Evolutionary conservation across 2,888 invertebrate species (phyloP).

Genomic region (Lithophane semibrunnea): DNA sequence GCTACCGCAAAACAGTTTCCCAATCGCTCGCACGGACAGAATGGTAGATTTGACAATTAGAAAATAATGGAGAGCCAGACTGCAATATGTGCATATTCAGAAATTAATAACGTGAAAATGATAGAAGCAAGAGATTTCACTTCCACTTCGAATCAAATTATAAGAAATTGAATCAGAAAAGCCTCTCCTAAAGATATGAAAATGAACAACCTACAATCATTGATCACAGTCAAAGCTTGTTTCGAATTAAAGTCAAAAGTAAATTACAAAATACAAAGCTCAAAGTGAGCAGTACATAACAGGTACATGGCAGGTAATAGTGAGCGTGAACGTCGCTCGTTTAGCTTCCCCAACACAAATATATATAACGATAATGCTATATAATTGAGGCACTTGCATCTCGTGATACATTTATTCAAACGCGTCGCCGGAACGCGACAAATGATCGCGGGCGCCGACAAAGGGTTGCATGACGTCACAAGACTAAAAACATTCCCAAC

Average conservation of each 20-base stretch:
- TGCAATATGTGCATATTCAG: conserved; percentile 19
- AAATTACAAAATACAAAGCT: conserved; percentile 7
- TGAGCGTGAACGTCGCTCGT: conserved; percentile 42
- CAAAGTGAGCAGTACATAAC: conserved; percentile 37
- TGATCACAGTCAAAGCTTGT: neutral
- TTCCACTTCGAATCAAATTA: neutral
- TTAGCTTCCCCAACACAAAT: conserved; percentile 47
- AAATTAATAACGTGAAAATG: conserved; percentile 16
- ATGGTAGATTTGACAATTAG: conserved; percentile 48
- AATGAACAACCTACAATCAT: neutral
- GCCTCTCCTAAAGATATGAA: neutral
- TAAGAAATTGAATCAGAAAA: neutral
- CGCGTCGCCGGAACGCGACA: conserved; percentile 66
- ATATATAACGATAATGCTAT: conserved; percentile 58
- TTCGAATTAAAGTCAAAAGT: conserved; percentile 2
- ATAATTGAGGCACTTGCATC: conserved; percentile 64
- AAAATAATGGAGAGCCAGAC: conserved; percentile 39
- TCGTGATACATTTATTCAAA: conserved; percentile 69
- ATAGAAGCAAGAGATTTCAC: neutral
- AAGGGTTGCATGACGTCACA: conserved; percentile 69
- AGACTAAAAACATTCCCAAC: conserved; percentile 78
- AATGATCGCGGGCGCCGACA: conserved; percentile 67
- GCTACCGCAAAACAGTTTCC: conserved; percentile 55
- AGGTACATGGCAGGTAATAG: conserved; percentile 32
- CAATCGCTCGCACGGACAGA: conserved; percentile 36